A percentile compares a stretch with the other conserved stretches of the same genome.
phyloP scores from a whole-genome alignment of 2,113 vertebrate genomes.

The Xenotilapia flavipinnis region DNA sequence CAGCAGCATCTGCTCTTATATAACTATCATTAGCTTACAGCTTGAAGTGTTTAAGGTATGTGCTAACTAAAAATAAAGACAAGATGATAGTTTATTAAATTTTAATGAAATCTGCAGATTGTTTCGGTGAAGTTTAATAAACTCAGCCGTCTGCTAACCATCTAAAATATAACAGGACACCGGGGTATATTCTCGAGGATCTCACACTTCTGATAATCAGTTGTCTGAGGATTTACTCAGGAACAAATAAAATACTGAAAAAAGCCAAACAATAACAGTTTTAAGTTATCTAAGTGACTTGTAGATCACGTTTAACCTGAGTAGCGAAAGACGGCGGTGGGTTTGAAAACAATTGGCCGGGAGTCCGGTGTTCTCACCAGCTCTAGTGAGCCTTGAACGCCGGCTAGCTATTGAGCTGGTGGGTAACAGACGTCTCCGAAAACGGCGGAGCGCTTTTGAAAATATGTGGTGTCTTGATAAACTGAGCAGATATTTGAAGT shows the following conservation, averaged over 20 bases:
- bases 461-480: too few relatives aligned
- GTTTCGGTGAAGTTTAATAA: neutral
- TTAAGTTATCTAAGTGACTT: neutral
- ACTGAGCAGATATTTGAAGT: too few relatives aligned
- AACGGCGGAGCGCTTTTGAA: accelerated
- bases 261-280: neutral
- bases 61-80: neutral
- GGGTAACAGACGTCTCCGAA: too few relatives aligned
- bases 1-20: neutral
- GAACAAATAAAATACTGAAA: neutral
- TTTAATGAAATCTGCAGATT: neutral
- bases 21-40: neutral
- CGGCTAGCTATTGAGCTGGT: accelerated
- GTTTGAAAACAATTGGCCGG: accelerated
- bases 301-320: neutral
- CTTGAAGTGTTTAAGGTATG: neutral
- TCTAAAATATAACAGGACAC: neutral
- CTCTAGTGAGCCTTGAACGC: accelerated
- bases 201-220: neutral
- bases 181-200: accelerated
- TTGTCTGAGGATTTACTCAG: neutral
- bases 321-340: neutral
- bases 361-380: accelerated
- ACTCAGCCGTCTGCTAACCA: too few relatives aligned
- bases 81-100: neutral